Conservation (phyloP, 2,113 vertebrate species). For the Leptosomus discolor region DNA sequence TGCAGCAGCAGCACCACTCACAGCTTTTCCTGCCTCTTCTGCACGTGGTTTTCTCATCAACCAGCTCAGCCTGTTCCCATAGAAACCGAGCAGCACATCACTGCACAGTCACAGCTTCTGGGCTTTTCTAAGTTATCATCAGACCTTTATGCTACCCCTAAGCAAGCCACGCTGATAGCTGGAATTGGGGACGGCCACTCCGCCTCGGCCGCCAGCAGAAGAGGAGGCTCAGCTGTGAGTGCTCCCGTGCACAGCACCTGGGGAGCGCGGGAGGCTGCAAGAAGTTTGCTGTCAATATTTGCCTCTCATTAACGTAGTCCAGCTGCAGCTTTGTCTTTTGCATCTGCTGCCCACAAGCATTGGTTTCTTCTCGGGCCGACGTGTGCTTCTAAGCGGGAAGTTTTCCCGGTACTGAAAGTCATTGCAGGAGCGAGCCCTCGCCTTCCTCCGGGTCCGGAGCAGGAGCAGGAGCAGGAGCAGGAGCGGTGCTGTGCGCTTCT, state of each 20-base stretch:
- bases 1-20: constrained; percentile 2
- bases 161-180: background rate
- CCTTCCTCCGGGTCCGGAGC: background rate
- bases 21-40: background rate
- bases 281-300: background rate
- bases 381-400: background rate
- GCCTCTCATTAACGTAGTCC: background rate
- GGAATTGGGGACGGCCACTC: background rate
- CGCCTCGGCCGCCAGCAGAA: background rate
- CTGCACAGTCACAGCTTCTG: background rate
- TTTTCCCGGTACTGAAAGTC: background rate
- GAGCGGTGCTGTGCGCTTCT: rapidly evolving
- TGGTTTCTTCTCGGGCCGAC: rapidly evolving
- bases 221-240: background rate
- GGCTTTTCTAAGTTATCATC: background rate
- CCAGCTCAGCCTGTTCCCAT: constrained; percentile 51
- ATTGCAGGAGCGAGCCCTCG: rapidly evolving
- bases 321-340: background rate
- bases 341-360: background rate
- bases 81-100: constrained; percentile 50
- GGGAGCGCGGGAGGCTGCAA: background rate
- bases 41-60: constrained; percentile 27
- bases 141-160: background rate
- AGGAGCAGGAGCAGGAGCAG: background rate
- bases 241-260: rapidly evolving